A percentile compares a stretch with the other conserved stretches of the same genome.
Conservation (phyloP, 1,140 invertebrate genomes). For the Asbolus verrucosus region DNA sequence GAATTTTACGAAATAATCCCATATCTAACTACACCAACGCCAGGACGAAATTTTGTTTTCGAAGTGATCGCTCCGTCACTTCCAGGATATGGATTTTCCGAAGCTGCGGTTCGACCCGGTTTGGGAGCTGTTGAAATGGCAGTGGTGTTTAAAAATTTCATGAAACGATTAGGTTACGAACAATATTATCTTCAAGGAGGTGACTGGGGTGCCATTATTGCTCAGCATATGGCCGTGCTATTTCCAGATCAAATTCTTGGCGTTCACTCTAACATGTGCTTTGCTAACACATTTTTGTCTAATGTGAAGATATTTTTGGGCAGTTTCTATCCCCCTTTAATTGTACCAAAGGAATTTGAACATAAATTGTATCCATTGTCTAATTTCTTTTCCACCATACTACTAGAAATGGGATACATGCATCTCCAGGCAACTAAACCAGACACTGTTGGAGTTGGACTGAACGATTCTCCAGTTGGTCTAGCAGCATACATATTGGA, state of each 20-base stretch:
- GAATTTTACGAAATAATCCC: slow-evolving; percentile 90
- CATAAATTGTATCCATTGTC: slow-evolving; percentile 74
- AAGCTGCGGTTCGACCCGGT: slow-evolving; percentile 74
- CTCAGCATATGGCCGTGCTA: slow-evolving; percentile 71
- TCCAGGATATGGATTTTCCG: slow-evolving; percentile 85
- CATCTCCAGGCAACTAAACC: slow-evolving; percentile 92
- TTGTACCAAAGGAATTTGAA: slow-evolving; percentile 69
- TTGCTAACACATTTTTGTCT: slow-evolving; percentile 61
- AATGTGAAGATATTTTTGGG: slow-evolving; percentile 70
- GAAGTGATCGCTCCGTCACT: slow-evolving; percentile 83
- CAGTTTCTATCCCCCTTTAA: slow-evolving; percentile 68
- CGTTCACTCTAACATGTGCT: slow-evolving; percentile 78
- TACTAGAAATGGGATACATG: slow-evolving; percentile 85
- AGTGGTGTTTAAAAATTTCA: slow-evolving; percentile 86
- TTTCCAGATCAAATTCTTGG: slow-evolving; percentile 79
- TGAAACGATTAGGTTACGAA: slow-evolving; percentile 81
- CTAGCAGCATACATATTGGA: slow-evolving; percentile 89
- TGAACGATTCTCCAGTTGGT: slow-evolving; percentile 78
- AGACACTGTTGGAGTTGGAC: slow-evolving; percentile 84
- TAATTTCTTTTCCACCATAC: slow-evolving; percentile 65
- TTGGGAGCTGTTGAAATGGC: slow-evolving; percentile 74
- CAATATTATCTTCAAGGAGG: slow-evolving; percentile 89
- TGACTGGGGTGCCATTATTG: slow-evolving; percentile 83
- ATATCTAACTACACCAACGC: slow-evolving; percentile 71
- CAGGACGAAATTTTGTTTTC: slow-evolving; percentile 76